A percentile compares a stretch with the other conserved stretches of the same genome.
Evolutionary conservation across 1,140 invertebrate genomes (phyloP).

Genomic region (Microvelia longipes): DNA sequence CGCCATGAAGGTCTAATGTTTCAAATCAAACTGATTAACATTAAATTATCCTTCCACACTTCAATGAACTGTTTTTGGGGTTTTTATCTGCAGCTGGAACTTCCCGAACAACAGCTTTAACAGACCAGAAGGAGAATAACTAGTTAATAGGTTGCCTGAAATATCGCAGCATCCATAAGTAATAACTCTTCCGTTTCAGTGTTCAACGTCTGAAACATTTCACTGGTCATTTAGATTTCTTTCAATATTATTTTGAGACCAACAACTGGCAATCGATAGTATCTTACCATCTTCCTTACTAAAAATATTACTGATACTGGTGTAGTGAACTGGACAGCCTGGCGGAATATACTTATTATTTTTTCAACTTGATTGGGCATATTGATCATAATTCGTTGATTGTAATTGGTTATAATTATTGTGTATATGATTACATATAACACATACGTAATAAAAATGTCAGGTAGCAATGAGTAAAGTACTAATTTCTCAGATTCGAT

Average conservation of each 20-base stretch:
- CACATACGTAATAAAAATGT: no score
- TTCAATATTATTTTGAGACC: slow-evolving; percentile 1
- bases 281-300: neutral
- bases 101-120: slow-evolving; percentile 43
- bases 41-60: slow-evolving; percentile 44
- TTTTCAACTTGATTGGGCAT: neutral
- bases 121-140: slow-evolving; percentile 38
- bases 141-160: slow-evolving; percentile 31
- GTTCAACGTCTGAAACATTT: neutral
- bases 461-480: no score
- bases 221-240: neutral
- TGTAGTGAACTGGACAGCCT: neutral
- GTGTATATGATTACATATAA: no score
- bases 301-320: neutral
- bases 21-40: slow-evolving; percentile 47
- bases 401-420: no score
- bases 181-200: neutral
- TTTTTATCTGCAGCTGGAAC: slow-evolving; percentile 37
- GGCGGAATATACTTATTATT: neutral
- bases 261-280: neutral
- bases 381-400: no score
- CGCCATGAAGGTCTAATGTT: slow-evolving; percentile 51
- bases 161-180: neutral
- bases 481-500: slow-evolving; percentile 41
- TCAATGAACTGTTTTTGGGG: slow-evolving; percentile 49